A percentile compares a stretch with the other conserved stretches of the same genome.
Conservation (phyloP, 2,888 invertebrate species). For the Chalcis sispes region DNA sequence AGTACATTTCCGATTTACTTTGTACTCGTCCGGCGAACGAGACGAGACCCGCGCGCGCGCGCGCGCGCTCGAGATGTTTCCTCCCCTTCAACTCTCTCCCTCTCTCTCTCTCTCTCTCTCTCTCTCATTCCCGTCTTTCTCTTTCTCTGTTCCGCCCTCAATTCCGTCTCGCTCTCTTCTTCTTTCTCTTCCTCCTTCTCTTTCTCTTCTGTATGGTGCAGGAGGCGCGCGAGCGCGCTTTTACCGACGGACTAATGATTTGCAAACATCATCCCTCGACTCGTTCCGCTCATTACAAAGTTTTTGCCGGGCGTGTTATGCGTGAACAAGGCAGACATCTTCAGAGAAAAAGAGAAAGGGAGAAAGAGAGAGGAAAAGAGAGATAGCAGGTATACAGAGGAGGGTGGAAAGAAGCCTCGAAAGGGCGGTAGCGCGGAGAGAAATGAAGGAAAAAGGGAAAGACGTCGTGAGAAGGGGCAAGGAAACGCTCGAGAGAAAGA, state of each 20-base stretch:
- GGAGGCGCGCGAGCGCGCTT: constrained; percentile 55
- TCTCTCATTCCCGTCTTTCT: constrained; percentile 17
- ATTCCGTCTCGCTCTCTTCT: constrained; percentile 37
- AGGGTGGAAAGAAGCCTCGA: constrained; percentile 1
- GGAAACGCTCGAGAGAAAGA: constrained; percentile 32
- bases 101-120: constrained; percentile 41
- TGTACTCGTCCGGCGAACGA: constrained; percentile 50
- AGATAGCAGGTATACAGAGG: constrained; percentile 13
- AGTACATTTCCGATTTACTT: constrained; percentile 59
- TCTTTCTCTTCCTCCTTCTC: background rate
- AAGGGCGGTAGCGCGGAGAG: constrained; percentile 28
- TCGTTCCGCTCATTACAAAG: constrained; percentile 68
- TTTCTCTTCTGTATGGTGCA: background rate
- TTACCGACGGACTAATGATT: constrained; percentile 71
- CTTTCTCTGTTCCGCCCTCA: constrained; percentile 32
- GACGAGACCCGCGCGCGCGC: constrained; percentile 28
- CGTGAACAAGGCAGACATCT: constrained; percentile 67
- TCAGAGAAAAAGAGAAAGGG: constrained; percentile 39
- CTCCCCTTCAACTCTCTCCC: constrained; percentile 23
- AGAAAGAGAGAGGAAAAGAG: background rate
- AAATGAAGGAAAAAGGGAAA: constrained; percentile 9
- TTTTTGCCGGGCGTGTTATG: constrained; percentile 65
- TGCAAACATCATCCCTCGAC: constrained; percentile 71
- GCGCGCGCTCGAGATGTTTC: background rate
- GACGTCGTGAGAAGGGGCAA: constrained; percentile 2